phyloP scores from a whole-genome alignment of 2,113 vertebrate species.

The Grus americana region DNA sequence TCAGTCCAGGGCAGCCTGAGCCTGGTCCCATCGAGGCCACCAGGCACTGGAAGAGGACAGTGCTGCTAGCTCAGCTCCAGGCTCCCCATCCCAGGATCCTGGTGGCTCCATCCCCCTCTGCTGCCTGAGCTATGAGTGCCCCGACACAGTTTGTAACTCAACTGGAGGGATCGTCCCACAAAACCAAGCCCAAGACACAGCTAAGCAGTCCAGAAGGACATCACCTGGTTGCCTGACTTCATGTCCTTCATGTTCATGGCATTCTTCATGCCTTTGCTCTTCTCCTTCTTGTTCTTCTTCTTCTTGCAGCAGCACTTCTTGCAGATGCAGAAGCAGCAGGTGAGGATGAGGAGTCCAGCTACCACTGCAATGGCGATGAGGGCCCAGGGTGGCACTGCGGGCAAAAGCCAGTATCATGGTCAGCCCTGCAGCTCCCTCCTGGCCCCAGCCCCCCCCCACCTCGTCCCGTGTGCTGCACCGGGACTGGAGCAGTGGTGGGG shows the following conservation, averaged over 20 bases:
- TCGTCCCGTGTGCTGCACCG: neutral
- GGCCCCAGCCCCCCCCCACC: neutral
- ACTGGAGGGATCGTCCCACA: neutral
- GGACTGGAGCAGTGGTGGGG: rapidly evolving
- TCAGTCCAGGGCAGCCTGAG: neutral
- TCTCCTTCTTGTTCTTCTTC: slow-evolving; percentile 99
- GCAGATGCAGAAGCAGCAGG: slow-evolving; percentile 98
- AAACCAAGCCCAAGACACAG: too few relatives aligned
- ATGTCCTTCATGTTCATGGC: slow-evolving; percentile 95
- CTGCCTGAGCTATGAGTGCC: neutral
- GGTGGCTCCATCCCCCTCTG: neutral
- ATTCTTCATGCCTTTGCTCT: slow-evolving; percentile 94
- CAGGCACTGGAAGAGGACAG: neutral
- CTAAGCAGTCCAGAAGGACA: neutral
- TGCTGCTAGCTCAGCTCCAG: neutral
- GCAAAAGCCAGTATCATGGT: rapidly evolving
- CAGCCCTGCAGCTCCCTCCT: neutral
- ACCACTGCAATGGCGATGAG: slow-evolving; percentile 93
- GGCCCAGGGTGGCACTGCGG: slow-evolving; percentile 92
- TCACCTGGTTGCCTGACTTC: slow-evolving; percentile 84
- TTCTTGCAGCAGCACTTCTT: slow-evolving; percentile 99
- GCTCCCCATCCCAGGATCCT: neutral
- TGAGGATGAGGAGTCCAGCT: slow-evolving; percentile 89
- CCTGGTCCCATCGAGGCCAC: neutral
- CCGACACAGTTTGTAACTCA: neutral